Percentiles rank a stretch among this genome's conserved stretches.
Evolutionary conservation across 2,113 vertebrate species (phyloP).

Genomic region (Mesembrinibis cayennensis): DNA sequence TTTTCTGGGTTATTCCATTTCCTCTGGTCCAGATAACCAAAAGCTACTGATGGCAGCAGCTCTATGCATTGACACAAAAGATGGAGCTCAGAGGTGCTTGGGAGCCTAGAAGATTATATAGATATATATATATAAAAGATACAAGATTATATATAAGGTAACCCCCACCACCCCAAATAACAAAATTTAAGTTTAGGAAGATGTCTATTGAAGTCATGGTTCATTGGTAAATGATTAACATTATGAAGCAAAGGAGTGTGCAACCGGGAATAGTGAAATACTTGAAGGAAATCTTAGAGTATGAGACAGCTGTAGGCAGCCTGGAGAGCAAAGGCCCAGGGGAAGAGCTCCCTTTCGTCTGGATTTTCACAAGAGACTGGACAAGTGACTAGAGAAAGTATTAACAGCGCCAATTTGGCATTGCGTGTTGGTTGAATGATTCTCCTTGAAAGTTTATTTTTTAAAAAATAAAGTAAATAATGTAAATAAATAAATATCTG

Average conservation of each 20-base stretch:
- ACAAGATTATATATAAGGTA: background rate
- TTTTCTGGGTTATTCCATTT: background rate
- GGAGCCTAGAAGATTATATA: background rate
- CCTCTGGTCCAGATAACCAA: background rate
- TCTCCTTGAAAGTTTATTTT: background rate
- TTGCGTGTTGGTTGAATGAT: accelerated
- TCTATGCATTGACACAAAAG: background rate
- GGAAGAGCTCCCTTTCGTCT: background rate
- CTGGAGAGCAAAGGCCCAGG: background rate
- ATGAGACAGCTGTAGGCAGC: background rate
- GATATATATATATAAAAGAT: too few relatives aligned
- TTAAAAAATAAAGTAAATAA: background rate
- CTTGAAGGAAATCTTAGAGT: background rate
- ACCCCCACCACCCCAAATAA: background rate
- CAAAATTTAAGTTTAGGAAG: background rate
- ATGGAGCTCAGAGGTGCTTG: background rate
- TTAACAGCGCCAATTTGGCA: background rate
- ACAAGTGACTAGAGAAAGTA: background rate
- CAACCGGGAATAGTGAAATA: background rate
- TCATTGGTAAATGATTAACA: background rate
- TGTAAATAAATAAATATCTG: background rate
- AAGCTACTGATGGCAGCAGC: background rate
- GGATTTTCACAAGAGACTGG: background rate
- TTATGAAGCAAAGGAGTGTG: background rate
- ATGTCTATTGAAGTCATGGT: background rate